Base-by-base conservation (phyloP, 2,113 vertebrate species). In the Alectura lathami region DNA sequence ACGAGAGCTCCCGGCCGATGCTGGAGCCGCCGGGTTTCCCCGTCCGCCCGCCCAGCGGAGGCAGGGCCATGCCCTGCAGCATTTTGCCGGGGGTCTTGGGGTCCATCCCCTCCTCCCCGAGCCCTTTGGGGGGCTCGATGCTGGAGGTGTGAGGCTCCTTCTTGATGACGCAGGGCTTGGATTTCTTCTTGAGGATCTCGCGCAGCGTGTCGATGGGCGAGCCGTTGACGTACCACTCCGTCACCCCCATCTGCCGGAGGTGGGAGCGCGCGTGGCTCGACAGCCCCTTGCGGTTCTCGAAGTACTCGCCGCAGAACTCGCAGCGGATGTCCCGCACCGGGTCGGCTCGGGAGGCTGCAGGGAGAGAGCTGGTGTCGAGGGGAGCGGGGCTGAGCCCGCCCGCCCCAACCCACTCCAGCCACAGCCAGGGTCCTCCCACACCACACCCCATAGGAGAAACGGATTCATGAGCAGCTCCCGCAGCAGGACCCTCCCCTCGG, bases 251-350 rank as follows among this genome's bases (percentile, higher is more conserved):
- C 95, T 99, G 99, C 5, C 99, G 98, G 60, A 99, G 97, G 97
- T 99, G 99, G 23, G 99, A 99, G 59, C 99, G 98, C 1, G 99
- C 99, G 29, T 99, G 99, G 96, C 99, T 99, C 2, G 99, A 99
- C 4, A 99, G 98, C 13, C 99, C 99, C 95, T 99, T 99, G 10
- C 99, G 98, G 96, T 99, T 99, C 94, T 99, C 99, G 27, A 99
- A 99, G 93, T 98, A 99, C 86, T 99, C 99, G 5, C 99, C 99
- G 6, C 99, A 99, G 97, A 99, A 99, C 84, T 99, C 99, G 2
- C 99, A 99, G 91, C 99, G 98, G 87, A 99, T 99, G 62, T 99
- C 99, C 23, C 98, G 97, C 32, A 96, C 96, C 1, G 97, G 97
- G 79, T 98, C 97, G 26, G 96, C 97, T 59, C 97, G 96, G 75